Base-by-base conservation (phyloP, 2,113 vertebrate species). In the Lates calcarifer region DNA sequence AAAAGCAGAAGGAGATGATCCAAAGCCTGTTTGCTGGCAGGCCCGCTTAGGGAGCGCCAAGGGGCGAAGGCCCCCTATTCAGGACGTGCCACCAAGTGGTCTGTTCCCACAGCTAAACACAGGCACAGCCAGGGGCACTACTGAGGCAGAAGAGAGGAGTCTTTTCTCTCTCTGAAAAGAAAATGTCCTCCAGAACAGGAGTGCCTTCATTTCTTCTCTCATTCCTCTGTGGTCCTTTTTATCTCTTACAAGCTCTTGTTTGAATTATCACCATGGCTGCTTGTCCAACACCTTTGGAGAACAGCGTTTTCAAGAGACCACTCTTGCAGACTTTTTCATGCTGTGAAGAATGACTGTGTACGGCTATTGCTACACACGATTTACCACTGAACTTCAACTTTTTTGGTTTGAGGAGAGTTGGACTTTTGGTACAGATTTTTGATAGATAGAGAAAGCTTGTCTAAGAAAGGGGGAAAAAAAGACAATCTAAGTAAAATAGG, bases 81-180 rank as follows among this genome's bases (percentile, higher is more conserved):
- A 94, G 74, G 78, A 61, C n/a, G 43, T 90, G 83, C 74, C 83
- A 84, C 84, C 57, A 67, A 86, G 86, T 79, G 84, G 85, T 79
- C 79, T 86, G 86, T 94, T 95, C 94, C 93, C 94, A 94, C 92
- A 91, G 76, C 79, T 80, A 14, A 90, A 91, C 85, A 88, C 80
- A 86, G 85, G 58, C 76, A 71, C 77, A 89, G 64, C 67, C 37
- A 68, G 83, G 82, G 74, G 88, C 77, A 86, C 79, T 75, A 73
- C 53, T 1, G 29, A 87, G 86, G 77, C 86, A 81, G 49, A 76
- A 31, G 76, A 69, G 74, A 58, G 24, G 47, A 55, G 43, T 67
- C 71, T n/a, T 90, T 88, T 89, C 75, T 84, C 71, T 79, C 51
- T 0, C 20, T 78, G 77, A 83, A 90, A 81, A 77, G 62, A 69